A percentile compares a stretch with the other conserved stretches of the same genome.
Evolutionary conservation across 2,113 vertebrate species (phyloP).

Genomic region (Carassius carassius): DNA sequence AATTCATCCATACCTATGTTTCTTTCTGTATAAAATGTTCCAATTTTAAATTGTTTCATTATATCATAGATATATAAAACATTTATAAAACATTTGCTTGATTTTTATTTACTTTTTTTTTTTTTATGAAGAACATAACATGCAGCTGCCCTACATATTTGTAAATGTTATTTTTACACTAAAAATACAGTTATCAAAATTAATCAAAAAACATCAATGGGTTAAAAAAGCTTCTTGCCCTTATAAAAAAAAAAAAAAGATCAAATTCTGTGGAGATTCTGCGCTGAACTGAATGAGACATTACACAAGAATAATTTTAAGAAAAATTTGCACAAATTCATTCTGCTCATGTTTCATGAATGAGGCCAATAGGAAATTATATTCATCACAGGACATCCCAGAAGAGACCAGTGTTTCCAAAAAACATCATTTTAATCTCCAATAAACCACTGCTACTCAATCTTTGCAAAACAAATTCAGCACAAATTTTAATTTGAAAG

Average conservation of each 20-base stretch:
- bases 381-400: conserved; percentile 7
- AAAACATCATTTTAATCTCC: not conserved
- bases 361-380: not conserved
- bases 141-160: not conserved
- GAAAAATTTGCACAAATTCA: not conserved
- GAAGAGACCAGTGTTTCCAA: not conserved
- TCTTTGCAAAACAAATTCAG: not conserved
- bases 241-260: not conserved
- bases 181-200: not conserved
- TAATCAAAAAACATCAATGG: not conserved
- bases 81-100: not conserved
- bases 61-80: too few relatives aligned
- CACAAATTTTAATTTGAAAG: not conserved
- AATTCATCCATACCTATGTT: too few relatives aligned
- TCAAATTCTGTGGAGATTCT: not conserved
- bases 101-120: too few relatives aligned
- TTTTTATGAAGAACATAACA: not conserved
- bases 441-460: not conserved
- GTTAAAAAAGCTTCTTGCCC: too few relatives aligned
- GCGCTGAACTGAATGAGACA: not conserved
- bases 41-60: too few relatives aligned
- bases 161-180: not conserved
- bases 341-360: too few relatives aligned
- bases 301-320: not conserved
- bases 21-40: too few relatives aligned